These are phyloP conservation scores for Beris morrisii DNA, from an alignment of 2,888 invertebrate genomes.

Conservation along the genomic window DNA sequence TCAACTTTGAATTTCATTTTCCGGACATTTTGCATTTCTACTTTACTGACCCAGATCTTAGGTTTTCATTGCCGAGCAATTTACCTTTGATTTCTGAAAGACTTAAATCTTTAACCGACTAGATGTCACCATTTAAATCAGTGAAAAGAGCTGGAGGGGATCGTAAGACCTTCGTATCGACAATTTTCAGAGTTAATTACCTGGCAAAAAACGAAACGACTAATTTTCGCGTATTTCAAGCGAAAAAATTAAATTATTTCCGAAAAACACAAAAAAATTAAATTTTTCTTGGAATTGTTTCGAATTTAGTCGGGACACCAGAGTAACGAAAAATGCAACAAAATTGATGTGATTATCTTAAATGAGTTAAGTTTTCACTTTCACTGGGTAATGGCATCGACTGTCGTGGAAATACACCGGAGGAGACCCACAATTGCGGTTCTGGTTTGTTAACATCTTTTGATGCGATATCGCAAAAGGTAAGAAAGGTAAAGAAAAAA, in stretches of 20 bases:
- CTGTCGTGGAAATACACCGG: conserved; percentile 2
- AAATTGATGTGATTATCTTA: background rate
- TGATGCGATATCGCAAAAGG: too few relatives aligned
- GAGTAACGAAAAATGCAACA: background rate
- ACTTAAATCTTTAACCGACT: conserved; percentile 1
- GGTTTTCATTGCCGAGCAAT: conserved; percentile 13
- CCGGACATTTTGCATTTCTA: too few relatives aligned
- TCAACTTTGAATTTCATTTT: too few relatives aligned
- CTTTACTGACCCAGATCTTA: conserved; percentile 7
- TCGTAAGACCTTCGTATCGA: conserved; percentile 4
- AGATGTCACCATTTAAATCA: background rate
- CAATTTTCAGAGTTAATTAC: conserved; percentile 26
- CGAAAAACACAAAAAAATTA: background rate
- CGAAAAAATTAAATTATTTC: background rate
- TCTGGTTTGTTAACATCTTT: too few relatives aligned
- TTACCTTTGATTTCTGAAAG: background rate
- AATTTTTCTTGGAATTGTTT: background rate
- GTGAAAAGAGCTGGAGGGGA: conserved; percentile 1
- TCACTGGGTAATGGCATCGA: background rate
- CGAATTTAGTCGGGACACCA: background rate
- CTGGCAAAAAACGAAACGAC: conserved; percentile 14
- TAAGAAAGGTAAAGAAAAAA: too few relatives aligned
- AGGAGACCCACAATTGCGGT: background rate
- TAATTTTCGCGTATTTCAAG: conserved; percentile 3
- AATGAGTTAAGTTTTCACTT: conserved; percentile 18